Base-by-base conservation (phyloP, 2,888 invertebrate species). In the Idaea aversata region DNA sequence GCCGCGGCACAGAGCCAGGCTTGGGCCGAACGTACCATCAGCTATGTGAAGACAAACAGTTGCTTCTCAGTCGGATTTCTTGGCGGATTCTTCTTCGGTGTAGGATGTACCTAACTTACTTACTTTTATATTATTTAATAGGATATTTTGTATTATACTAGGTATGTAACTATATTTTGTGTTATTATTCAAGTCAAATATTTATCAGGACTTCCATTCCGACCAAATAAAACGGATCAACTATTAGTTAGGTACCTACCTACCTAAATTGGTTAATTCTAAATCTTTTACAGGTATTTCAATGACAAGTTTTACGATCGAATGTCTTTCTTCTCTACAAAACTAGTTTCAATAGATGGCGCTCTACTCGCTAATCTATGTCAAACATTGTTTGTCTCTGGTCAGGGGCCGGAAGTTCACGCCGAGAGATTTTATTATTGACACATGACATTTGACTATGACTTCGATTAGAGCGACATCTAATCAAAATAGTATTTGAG, bases 1-100 rank as follows among this genome's bases (percentile, higher is more conserved):
- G 95, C 97, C 64, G 94, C 97, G 0, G 95, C 96, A 66, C 95
- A 95, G 78, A 95, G 97, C 15, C 94, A 95, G 57, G 95, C 95
- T 70, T 95, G 95, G 86, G 94, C 97, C 16, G 96, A 97, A 76
- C 94, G 94, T 94, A 89, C 95, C 72, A 88, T 94, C 75, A 86
- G 83, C 61, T 95, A 95, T 86, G 91, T 95, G 71, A 93, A 91
- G 86, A 93, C 93, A 74, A 96, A 97, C 88, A 94, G 95, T 75
- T 95, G 95, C 80, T 93, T 95, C 77, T 95, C 96, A 34, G 95
- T 96, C 73, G 96, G 97, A 72, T 97, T 97, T 91, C 82, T 95
- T 78, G 97, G 97, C 72, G 98, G 98, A 72, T 96, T 97, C 88
- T 95, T 97, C 84, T 94, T 98, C 81, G 98, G 98, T 71, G 88